Evolutionary conservation across 2,113 vertebrate genomes (phyloP).

Genomic region (Centropristis striata): DNA sequence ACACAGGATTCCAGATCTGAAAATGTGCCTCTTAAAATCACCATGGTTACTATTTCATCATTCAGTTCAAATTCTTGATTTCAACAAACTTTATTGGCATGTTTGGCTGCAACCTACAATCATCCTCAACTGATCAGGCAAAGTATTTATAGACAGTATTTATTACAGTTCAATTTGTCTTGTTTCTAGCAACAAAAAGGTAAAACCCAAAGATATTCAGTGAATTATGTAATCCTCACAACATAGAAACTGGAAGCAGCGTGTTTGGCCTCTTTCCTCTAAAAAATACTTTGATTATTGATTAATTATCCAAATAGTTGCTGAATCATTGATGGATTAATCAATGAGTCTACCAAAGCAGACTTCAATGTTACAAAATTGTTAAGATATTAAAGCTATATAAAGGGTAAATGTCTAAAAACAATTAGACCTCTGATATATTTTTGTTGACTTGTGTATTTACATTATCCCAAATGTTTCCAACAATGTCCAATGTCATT

Average conservation of each 20-base stretch:
- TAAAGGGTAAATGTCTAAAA: not conserved
- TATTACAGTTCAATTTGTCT: not conserved
- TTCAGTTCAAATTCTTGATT: not conserved
- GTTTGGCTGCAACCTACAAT: not conserved
- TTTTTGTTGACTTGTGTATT: too few species aligned
- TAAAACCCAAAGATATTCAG: not conserved
- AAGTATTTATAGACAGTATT: not conserved
- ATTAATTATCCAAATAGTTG: not conserved
- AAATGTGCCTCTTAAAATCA: not conserved
- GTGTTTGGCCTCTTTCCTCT: not conserved
- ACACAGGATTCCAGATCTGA: constrained; percentile 9
- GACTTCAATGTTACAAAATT: not conserved
- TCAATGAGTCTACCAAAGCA: not conserved
- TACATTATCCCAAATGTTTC: too few species aligned
- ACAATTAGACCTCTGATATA: too few species aligned
- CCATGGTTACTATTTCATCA: not conserved
- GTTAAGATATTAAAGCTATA: not conserved
- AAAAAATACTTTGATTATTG: not conserved
- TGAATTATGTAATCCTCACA: not conserved
- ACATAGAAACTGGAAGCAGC: not conserved
- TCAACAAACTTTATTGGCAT: not conserved
- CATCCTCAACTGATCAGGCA: not conserved
- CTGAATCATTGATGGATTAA: not conserved
- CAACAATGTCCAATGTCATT: too few species aligned
- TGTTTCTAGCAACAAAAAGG: not conserved